These are phyloP conservation scores for Aspiorhynchus laticeps DNA, from an alignment of 2,113 vertebrate genomes.

Conservation along the genomic window DNA sequence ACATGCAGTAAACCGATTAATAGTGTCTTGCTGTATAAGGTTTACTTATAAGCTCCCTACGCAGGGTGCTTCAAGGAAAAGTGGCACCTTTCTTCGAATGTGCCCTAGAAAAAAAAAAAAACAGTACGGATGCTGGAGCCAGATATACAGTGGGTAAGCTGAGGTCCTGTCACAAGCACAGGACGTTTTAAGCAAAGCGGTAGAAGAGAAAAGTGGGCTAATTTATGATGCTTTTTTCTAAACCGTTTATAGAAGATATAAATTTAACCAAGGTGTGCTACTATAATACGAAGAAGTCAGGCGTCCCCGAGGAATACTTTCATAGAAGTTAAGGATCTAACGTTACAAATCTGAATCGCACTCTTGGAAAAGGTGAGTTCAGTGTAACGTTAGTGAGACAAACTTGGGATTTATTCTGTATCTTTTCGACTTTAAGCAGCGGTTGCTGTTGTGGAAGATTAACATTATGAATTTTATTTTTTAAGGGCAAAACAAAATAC, in stretches of 20 bases:
- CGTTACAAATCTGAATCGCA: background rate
- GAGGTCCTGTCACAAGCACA: background rate
- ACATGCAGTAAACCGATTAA: background rate
- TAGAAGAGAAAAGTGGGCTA: background rate
- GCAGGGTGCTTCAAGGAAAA: conserved; percentile 16
- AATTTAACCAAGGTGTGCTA: background rate
- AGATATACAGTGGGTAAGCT: background rate
- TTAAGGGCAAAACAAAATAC: background rate
- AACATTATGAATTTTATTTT: background rate
- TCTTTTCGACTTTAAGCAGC: background rate
- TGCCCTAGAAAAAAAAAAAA: background rate
- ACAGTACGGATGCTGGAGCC: background rate
- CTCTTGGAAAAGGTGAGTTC: conserved; percentile 1
- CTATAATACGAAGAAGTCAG: background rate
- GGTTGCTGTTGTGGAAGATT: background rate
- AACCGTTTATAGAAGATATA: background rate
- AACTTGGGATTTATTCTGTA: background rate
- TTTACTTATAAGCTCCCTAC: background rate
- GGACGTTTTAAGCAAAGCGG: background rate
- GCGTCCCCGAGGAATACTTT: background rate
- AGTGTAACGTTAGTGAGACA: background rate
- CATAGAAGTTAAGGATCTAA: conserved; percentile 12
- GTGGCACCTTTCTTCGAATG: conserved; percentile 12
- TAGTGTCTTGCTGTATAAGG: background rate
- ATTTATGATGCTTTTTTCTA: background rate